phyloP scores from a whole-genome alignment of 2,888 invertebrate genomes.

The Penaeus monodon region DNA sequence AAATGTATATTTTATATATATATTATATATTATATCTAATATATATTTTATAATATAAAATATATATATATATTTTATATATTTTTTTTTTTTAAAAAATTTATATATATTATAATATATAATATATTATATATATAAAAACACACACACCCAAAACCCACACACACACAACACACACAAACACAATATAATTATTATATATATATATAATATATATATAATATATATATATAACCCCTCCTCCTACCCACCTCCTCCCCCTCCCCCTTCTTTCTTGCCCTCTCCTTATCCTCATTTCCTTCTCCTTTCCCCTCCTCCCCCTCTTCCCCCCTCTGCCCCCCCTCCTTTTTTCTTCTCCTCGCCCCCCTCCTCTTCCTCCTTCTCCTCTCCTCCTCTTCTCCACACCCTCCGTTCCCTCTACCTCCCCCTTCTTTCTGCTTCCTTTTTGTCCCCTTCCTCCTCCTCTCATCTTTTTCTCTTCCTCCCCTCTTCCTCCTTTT shows the following conservation, averaged over 20 bases:
- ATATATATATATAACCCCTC: no score
- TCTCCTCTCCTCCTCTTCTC: neutral
- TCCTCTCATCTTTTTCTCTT: neutral
- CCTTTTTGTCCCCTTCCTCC: neutral
- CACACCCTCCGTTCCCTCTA: neutral
- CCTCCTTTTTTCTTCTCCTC: neutral
- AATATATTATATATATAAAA: no score
- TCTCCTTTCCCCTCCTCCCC: neutral
- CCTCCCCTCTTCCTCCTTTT: neutral
- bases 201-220: no score
- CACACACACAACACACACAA: no score
- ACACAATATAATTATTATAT: no score
- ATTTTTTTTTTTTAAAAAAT: no score
- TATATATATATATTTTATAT: no score
- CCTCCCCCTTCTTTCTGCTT: neutral
- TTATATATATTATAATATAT: no score
- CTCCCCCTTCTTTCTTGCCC: neutral
- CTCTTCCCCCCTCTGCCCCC: neutral
- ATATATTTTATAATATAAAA: no score
- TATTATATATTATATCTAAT: no score
- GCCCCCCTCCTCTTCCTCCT: neutral
- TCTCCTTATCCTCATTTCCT: neutral
- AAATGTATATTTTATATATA: no score
- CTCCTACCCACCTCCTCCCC: neutral
- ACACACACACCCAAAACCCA: no score